Evolutionary conservation across 1,140 invertebrate species (phyloP), one percentile per base, ranked within the genome.

Genomic region (Dreissena rostriformis): DNA sequence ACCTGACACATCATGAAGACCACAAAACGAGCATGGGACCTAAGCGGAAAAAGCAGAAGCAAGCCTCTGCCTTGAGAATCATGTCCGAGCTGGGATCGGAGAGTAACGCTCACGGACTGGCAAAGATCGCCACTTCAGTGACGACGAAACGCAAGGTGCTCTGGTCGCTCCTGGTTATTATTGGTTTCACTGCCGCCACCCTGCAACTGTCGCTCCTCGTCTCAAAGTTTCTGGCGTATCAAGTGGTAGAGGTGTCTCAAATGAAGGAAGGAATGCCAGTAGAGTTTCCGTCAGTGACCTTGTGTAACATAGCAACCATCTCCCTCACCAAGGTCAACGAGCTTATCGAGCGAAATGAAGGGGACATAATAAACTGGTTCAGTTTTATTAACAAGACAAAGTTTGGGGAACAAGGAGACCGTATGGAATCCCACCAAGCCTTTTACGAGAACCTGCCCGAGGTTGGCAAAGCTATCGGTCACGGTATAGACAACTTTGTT

Each of bases 211-310:
- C 91, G 0, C 85, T 91, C 11, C 82, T 92, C 11, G 91, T 92
- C 4, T 81, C 87, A 51, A 92, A 92, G 76, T 92, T 91, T 63
- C 85, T 92, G 4, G 84, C 89, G 55, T 92, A 90, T 70, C 86
- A 91, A 55, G 91, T 92, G 12, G 90, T 92, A n/a, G 91, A 92
- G 75, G 89, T 92, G 14, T 91, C 90, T 0, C 87, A 91, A 81
- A 91, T 92, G 86, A 91, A 91, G 73, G 89, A 91, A 65, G 89
- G 90, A 65, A 92, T 92, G 91, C 90, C 90, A 7, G 91, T 92
- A 22, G 90, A 92, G 72, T 91, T 90, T 73, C 91, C 91, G 12
- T 87, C 91, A 0, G 87, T 92, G 10, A 90, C 91, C 15, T 84
- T 92, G 49, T 92, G 91, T 80, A 92, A 92, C 81, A 92, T 90